phyloP scores from a whole-genome alignment of 2,113 vertebrate genomes.

The Pholis gunnellus region DNA sequence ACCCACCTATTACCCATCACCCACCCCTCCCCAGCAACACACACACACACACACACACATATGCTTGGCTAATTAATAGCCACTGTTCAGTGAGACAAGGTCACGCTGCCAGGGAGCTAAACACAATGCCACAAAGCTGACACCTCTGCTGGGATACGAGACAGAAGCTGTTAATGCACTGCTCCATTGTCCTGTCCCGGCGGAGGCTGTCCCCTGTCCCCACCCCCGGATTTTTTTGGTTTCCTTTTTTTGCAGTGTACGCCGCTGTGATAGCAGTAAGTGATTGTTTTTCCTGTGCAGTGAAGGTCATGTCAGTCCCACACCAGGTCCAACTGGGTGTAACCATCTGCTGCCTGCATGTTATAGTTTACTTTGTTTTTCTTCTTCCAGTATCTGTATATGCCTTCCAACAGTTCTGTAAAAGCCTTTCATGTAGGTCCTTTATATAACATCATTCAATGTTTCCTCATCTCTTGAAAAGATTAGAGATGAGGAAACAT shows the following conservation, averaged over 20 bases:
- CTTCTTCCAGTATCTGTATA: background rate
- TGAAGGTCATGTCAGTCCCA: conserved; percentile 46
- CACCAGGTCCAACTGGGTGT: conserved; percentile 17
- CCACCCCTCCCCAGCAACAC: background rate
- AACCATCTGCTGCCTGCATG: conserved; percentile 26
- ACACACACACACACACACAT: conserved; percentile 13
- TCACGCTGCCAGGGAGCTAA: conserved; percentile 59
- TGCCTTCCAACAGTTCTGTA: background rate
- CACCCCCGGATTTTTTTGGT: background rate
- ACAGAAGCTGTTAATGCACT: conserved; percentile 57
- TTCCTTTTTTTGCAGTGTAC: background rate
- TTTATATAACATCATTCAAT: background rate
- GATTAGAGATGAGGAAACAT: background rate
- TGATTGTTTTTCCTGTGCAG: conserved; percentile 2
- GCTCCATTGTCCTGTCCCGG: conserved; percentile 43
- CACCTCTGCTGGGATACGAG: conserved; percentile 53
- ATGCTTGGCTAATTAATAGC: conserved; percentile 75
- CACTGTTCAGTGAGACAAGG: conserved; percentile 67
- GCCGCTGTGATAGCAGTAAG: background rate
- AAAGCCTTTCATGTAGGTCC: background rate
- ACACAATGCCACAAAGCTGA: conserved; percentile 66
- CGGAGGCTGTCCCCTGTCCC: conserved; percentile 12
- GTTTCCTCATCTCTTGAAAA: background rate
- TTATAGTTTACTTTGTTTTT: too few relatives aligned
- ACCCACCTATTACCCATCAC: conserved; percentile 52